Base-by-base conservation (phyloP, 2,797 vertebrate genomes). In the Amblyopsis hoosieri region DNA sequence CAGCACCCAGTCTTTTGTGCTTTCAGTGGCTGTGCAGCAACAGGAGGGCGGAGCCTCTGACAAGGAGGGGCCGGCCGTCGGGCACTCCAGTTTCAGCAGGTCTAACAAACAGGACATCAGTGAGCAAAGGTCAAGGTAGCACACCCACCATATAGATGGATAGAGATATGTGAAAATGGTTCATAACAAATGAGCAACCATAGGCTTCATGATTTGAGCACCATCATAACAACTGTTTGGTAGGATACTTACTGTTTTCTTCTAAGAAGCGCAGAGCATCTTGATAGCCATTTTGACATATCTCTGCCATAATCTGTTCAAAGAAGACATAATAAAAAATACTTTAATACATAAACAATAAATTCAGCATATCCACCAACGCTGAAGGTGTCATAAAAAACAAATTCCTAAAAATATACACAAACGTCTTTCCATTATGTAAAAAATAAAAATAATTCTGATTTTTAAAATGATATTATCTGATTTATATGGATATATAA, bases 251-350 rank as follows among this genome's bases (percentile, higher is more conserved):
- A 98, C 97, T 93, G 29, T 93, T 97, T 54, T 94, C 86, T 71
- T 92, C 88, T 17, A 98, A 90, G 85, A 96, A 99, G 45, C 94
- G 92, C 3, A 94, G 82, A 0, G 97, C 89, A 1, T 98, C 97
- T 56, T 93, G 90, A 71, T 98, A 99, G 8, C 97, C 97, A 0
- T 80, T 95, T 75, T 97, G 91, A 82, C 95, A 99, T 72, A 97
- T 89, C 69, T 97, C 94, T 64, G 92, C 94, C 13, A 95, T 79
- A 0, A 91, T 87, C 97, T 99, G 89, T 2, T 71, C 75, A 86
- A 0, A 83, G 9, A 50, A 29, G 1, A 62, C 15, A 48, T 53
- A 17, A 57, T 52, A 8, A 45, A 54, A 54, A 12, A 23, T 10
- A 54, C 9, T 37, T 2, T 37, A 42, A 23, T 13, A 14, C 12